These are phyloP conservation scores for Mastacembelus armatus DNA, from an alignment of 2,797 vertebrate species.

Conservation along the genomic window DNA sequence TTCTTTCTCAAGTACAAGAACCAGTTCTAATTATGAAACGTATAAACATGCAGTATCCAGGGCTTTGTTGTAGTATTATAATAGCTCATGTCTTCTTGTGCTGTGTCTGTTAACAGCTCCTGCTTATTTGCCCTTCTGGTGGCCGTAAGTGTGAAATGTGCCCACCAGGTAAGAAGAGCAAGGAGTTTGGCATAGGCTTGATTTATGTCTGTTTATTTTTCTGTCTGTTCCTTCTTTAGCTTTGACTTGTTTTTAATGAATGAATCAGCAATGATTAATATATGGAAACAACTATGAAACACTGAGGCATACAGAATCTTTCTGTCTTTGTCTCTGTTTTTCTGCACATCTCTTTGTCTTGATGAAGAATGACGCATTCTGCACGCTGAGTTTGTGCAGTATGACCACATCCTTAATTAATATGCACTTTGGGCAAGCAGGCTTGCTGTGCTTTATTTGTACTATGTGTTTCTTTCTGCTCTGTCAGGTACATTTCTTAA, in stretches of 20 bases:
- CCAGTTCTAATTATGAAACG: not conserved
- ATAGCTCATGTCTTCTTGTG: conserved; percentile 20
- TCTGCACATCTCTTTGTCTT: conserved; percentile 2
- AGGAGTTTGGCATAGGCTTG: accelerated
- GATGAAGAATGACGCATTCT: conserved; percentile 25
- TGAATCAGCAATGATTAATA: conserved; percentile 19
- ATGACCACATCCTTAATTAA: conserved; percentile 73
- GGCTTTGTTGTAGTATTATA: not conserved
- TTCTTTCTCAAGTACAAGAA: not conserved
- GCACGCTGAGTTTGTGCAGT: not conserved
- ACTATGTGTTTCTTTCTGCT: conserved; percentile 41
- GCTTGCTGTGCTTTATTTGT: not conserved
- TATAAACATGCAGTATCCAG: conserved; percentile 10
- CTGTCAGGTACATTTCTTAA: conserved; percentile 53
- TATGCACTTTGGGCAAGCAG: conserved; percentile 15
- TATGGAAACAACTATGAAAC: conserved; percentile 15
- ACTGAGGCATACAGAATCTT: not conserved
- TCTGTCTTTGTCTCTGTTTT: not conserved
- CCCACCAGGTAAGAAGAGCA: conserved; percentile 69
- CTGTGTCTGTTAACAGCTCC: conserved; percentile 35
- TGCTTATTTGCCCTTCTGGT: accelerated
- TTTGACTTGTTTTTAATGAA: conserved; percentile 21
- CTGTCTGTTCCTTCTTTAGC: not conserved
- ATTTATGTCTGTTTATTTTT: not conserved
- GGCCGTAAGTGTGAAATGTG: conserved; percentile 22